A percentile compares a stretch with the other conserved stretches of the same genome.
Evolutionary conservation across 35 echinoderm and acorn worm genomes (phyloP).

Genomic region (Patiria miniata): DNA sequence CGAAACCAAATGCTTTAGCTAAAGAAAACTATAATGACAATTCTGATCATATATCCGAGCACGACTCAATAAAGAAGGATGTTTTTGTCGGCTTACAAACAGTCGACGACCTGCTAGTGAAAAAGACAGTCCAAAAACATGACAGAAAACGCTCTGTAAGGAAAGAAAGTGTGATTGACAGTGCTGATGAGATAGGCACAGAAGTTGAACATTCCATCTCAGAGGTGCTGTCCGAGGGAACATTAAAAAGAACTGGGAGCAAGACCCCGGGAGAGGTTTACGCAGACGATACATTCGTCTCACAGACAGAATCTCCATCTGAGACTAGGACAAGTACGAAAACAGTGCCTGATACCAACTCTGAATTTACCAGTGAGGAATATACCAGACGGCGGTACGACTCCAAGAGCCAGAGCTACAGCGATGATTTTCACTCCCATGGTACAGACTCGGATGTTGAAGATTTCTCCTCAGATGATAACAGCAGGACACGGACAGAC

Average conservation of each 20-base stretch:
- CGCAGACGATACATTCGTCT: constrained; percentile 23
- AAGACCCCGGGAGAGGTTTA: not conserved
- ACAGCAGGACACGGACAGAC: not conserved
- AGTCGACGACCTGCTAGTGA: constrained; percentile 7
- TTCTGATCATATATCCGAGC: not conserved
- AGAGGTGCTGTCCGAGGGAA: constrained; percentile 1
- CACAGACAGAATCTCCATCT: not conserved
- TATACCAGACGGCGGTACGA: not conserved
- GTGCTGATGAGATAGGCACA: constrained; percentile 33
- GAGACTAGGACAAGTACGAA: not conserved
- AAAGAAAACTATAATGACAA: not conserved
- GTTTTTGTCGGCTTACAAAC: constrained; percentile 25
- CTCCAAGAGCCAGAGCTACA: constrained; percentile 5
- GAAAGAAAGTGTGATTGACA: constrained; percentile 26
- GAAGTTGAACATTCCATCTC: constrained; percentile 4
- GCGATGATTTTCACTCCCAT: constrained; percentile 29
- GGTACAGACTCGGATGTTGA: constrained; percentile 26
- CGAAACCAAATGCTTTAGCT: not conserved
- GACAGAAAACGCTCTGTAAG: not conserved
- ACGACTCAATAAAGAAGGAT: not conserved
- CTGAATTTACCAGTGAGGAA: not conserved
- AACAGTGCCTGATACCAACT: constrained; percentile 26
- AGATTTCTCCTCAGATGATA: constrained; percentile 17
- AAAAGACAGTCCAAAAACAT: not conserved
- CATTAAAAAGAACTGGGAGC: not conserved